Base-by-base conservation (phyloP, 2,113 vertebrate genomes). In the Fregata magnificens region DNA sequence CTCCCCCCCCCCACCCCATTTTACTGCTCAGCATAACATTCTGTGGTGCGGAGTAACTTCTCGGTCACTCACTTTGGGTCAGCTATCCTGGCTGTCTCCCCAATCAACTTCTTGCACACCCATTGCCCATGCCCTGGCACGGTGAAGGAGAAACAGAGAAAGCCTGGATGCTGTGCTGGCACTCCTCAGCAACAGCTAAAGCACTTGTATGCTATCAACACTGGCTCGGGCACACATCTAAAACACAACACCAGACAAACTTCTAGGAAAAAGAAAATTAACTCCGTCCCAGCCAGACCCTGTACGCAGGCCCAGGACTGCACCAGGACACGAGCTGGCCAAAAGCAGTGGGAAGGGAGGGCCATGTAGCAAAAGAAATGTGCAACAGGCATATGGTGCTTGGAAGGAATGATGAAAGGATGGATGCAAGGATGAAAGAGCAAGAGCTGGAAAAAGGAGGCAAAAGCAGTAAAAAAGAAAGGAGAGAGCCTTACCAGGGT, bases 281-380 rank as follows among this genome's bases (percentile, higher is more conserved):
- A 6, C 20, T 42, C 14, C 11, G 7, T 28, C 31, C 14, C 29
- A 21, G 11, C 9, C 42, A 16, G 13, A 16, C 31, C 13, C 65
- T 45, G 65, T 31, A 21, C 11, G 26, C 3, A 62, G 9, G 5
- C 13, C 19, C 8, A 26, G 19, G 24, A 61, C 3, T 14, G 16
- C 2, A n/a, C 4, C 6, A 7, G 7, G 8, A 25, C 28, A 11
- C 15, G 24, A 11, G 16, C 7, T 19, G 31, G 9, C 3, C 8
- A 11, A 32, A 44, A 7, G 3, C 12, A 36, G 24, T 1, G 2
- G 10, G 4, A 72, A 38, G 2, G 16, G 9, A 16, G 7, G 16
- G 4, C 40, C 26, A 20, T 29, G 8, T 5, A 58, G 12, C 12
- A 10, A 32, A 17, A 29, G 6, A 40, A 32, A 18, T 44, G 38